Base-by-base conservation (phyloP, 2,113 vertebrate genomes). In the Tringa solitaria region DNA sequence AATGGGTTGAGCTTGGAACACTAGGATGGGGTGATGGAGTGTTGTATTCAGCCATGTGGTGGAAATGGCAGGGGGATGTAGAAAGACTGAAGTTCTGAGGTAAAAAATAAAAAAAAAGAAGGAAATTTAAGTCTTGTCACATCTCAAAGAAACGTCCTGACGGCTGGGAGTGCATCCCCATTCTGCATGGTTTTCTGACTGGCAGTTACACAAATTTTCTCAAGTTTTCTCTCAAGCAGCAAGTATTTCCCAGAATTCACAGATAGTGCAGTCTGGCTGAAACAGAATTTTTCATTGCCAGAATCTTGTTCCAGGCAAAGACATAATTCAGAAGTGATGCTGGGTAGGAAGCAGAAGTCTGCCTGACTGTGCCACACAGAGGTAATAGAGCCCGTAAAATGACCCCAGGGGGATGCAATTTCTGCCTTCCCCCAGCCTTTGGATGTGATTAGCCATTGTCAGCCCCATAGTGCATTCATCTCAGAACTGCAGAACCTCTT, bases 351-450 rank as follows among this genome's bases (percentile, higher is more conserved):
- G 86, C 82, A 96, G 87, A 86, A 92, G 4, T 12, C 89, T 95
- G 76, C 91, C 84, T 95, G 93, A 83, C 91, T 53, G 48, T 95
- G 82, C 93, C 87, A 80, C 87, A 60, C 83, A 92, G 95, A 97
- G 83, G 84, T 79, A 96, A 95, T 28, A 80, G 57, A 91, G 48
- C 64, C 77, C 14, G 8, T n/a, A 27, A 92, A 94, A 93, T 80
- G 76, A 95, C 60, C 78, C n/a, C 23, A 53, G 33, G 53, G 87
- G 56, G 64, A 60, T 56, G 14, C 2, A 15, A 43, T 46, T 69
- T 17, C 10, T 92, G 88, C 93, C 79, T 93, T 77, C 35, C 45
- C 72, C 53, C 84, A 78, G 70, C 88, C 84, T 90, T 81, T 85
- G 89, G 83, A 61, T 64, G 73, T 17, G 43, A 87, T 93, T 68